Evolutionary conservation across 2,797 vertebrate species (phyloP), one percentile per base, ranked within the genome.

Genomic region (Momotus momota): DNA sequence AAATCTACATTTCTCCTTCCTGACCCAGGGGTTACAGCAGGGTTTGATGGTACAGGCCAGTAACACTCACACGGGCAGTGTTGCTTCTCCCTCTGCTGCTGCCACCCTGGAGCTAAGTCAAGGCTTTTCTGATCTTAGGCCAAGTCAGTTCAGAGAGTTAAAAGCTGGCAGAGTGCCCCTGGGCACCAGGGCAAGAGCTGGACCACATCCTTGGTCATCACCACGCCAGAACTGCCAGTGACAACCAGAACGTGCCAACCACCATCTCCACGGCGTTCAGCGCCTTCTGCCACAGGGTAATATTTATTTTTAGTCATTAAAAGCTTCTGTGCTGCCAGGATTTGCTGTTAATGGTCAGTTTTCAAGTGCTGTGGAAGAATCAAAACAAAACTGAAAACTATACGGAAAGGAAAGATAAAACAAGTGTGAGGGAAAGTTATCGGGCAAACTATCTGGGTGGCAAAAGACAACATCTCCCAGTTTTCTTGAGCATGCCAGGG

Each of bases 301-400:
- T 19, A 86, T 25, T 72, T 72, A 71, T 52, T 86, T 81, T 90
- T 64, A 82, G 62, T 43, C 64, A 84, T 60, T 48, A 62, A 73
- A 70, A 91, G 10, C 14, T 45, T 91, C 33, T 61, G 18, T 40
- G 26, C 45, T 12, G 35, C 15, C 21, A 78, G 27, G 20, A 85
- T 64, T 74, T 78, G 31, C 61, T 19, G 18, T 20, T 38, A 64
- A 57, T 31, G 8, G 19, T 70, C 73, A 38, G 25, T 51, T 94
- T 84, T 72, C 35, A 74, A 74, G 52, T 52, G 26, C 5, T 77
- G 54, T 9, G 15, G 48, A 82, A 93, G 26, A 86, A 85, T 49
- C 19, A 74, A 26, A 79, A 66, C 18, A 85, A 62, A 62, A 87
- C 7, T 4, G 8, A 82, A 81, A 86, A 64, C 26, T 45, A 38